Conservation (phyloP, 1,140 invertebrate genomes). For the Dinothrombium tinctorium region DNA sequence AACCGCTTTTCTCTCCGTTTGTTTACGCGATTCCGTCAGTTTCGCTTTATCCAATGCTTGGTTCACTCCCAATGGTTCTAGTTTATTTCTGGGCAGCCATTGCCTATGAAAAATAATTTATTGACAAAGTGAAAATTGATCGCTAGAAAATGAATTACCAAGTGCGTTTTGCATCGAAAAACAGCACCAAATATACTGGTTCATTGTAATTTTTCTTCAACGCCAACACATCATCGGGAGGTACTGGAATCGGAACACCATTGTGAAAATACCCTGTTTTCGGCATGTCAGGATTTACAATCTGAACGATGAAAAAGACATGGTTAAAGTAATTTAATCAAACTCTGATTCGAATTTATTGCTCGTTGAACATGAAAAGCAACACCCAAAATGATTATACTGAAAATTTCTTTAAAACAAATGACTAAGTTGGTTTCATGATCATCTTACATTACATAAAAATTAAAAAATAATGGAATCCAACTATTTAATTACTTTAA, state of each 20-base stretch:
- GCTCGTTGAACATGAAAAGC: no score
- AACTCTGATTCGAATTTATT: neutral
- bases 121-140: neutral
- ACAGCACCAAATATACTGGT: conserved; percentile 65
- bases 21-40: conserved; percentile 66
- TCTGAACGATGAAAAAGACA: conserved; percentile 24
- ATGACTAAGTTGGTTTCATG: no score
- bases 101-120: conserved; percentile 35
- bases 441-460: no score
- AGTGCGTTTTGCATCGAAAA: conserved; percentile 83
- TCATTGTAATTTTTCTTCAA: conserved; percentile 51
- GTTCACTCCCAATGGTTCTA: conserved; percentile 66
- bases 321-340: neutral
- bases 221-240: conserved; percentile 66
- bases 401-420: no score
- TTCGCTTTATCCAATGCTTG: conserved; percentile 66
- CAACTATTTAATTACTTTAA: no score
- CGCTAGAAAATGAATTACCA: conserved; percentile 32
- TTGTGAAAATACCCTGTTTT: conserved; percentile 66
- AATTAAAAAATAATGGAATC: no score
- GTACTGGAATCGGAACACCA: conserved; percentile 72
- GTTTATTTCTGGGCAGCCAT: conserved; percentile 73
- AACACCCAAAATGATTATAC: no score
- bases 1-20: conserved; percentile 72
- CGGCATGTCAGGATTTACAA: conserved; percentile 80